Evolutionary conservation across 2,113 vertebrate genomes (phyloP).

Genomic region (Sphaerodactylus townsendi): DNA sequence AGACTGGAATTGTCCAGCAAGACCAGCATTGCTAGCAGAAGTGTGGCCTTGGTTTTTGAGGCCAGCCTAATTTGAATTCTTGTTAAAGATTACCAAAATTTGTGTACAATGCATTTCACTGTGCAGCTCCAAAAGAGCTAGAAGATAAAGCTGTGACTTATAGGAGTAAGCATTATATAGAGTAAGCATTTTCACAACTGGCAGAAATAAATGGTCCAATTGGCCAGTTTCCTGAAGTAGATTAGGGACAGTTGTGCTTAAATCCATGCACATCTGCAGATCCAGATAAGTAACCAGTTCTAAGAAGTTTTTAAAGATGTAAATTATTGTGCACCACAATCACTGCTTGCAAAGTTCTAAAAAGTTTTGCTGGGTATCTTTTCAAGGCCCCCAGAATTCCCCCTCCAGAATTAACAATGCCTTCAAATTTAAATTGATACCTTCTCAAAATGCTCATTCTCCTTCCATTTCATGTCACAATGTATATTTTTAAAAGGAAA

Average conservation of each 20-base stretch:
- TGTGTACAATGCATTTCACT: not conserved
- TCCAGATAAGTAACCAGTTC: not conserved
- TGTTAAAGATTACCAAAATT: conserved; percentile 33
- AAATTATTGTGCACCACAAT: not conserved
- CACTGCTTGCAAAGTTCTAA: not conserved
- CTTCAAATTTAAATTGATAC: not conserved
- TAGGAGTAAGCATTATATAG: too few species aligned
- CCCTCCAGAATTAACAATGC: not conserved
- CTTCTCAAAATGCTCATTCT: not conserved
- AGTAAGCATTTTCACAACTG: not conserved
- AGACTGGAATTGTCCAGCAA: conserved; percentile 9
- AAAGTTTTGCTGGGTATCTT: not conserved
- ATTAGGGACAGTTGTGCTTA: not conserved
- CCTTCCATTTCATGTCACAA: not conserved
- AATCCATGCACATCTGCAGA: not conserved
- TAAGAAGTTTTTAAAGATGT: not conserved
- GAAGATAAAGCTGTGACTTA: not conserved
- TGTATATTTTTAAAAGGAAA: not conserved
- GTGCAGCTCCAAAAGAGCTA: not conserved
- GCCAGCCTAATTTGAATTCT: conserved; percentile 18
- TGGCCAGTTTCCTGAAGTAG: not conserved
- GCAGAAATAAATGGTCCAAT: not conserved
- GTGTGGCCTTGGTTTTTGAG: not conserved
- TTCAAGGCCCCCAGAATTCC: not conserved
- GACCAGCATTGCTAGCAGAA: rapidly evolving